Evolutionary conservation across 2,888 invertebrate species (phyloP).

Genomic region (Caenorhabditis sp.): DNA sequence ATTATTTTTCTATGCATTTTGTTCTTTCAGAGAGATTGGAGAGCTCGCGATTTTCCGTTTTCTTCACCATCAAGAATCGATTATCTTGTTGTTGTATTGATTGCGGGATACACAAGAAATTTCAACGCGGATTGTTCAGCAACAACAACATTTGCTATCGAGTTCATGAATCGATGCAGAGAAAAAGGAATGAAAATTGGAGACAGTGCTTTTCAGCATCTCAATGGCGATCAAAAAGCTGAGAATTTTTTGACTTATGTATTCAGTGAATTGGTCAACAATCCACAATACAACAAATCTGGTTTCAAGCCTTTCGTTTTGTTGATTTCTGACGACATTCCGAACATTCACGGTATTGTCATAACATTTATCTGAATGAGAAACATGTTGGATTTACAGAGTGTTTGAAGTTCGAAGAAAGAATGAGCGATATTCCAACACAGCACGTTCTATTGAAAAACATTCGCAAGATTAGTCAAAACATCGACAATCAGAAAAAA

Average conservation of each 20-base stretch:
- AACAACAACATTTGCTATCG: conserved; percentile 8
- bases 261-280: conserved; percentile 20
- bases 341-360: conserved; percentile 32
- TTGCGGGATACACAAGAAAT: conserved; percentile 21
- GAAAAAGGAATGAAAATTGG: conserved; percentile 27
- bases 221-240: conserved; percentile 9
- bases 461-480: conserved; percentile 23
- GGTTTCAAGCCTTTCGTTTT: conserved; percentile 29
- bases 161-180: conserved; percentile 18
- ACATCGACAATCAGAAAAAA: conserved; percentile 14
- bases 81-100: conserved; percentile 17
- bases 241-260: conserved; percentile 19
- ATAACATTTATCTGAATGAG: not conserved
- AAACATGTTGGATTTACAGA: conserved; percentile 9
- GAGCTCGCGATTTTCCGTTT: conserved; percentile 15
- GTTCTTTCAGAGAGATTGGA: conserved; percentile 33
- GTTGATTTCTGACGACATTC: conserved; percentile 29
- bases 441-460: conserved; percentile 15
- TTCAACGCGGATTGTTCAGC: conserved; percentile 6
- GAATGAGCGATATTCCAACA: conserved; percentile 6
- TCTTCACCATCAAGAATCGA: conserved; percentile 7
- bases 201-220: not conserved
- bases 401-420: conserved; percentile 19
- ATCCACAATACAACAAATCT: conserved; percentile 3
- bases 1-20: not conserved